Conservation (phyloP, 92 coral and sea anemone species). For the Montipora capitata region DNA sequence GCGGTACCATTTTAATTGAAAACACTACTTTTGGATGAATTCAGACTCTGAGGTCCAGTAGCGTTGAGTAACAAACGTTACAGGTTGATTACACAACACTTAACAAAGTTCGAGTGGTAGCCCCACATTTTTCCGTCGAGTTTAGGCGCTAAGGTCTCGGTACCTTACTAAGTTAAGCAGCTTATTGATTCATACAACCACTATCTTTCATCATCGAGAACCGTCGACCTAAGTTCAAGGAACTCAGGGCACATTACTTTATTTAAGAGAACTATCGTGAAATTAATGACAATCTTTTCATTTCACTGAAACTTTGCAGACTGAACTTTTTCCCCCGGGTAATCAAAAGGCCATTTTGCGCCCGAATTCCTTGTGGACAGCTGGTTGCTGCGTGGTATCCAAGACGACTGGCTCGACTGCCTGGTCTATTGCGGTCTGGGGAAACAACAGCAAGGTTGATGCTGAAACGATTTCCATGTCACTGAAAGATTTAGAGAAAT, state of each 20-base stretch:
- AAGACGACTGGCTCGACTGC: background rate
- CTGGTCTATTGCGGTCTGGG: constrained; percentile 1
- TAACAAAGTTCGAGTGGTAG: background rate
- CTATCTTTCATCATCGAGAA: background rate
- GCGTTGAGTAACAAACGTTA: background rate
- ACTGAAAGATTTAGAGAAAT: background rate
- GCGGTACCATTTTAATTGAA: no score
- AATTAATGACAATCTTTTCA: background rate
- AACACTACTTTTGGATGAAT: background rate
- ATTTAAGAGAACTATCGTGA: background rate
- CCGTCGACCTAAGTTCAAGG: background rate
- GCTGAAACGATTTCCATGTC: background rate
- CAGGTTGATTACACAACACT: background rate
- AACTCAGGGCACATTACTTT: background rate
- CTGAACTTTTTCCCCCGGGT: background rate
- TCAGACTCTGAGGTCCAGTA: background rate
- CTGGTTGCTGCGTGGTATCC: constrained; percentile 4
- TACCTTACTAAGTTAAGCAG: background rate
- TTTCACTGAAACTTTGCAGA: background rate
- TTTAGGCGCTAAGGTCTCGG: constrained; percentile 6
- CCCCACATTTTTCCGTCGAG: background rate
- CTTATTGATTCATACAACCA: background rate
- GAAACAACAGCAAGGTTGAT: background rate
- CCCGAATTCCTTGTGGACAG: constrained; percentile 7
- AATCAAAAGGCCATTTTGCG: background rate